phyloP scores from a whole-genome alignment of 2,797 vertebrate genomes.

The Tiaroga cobitis region DNA sequence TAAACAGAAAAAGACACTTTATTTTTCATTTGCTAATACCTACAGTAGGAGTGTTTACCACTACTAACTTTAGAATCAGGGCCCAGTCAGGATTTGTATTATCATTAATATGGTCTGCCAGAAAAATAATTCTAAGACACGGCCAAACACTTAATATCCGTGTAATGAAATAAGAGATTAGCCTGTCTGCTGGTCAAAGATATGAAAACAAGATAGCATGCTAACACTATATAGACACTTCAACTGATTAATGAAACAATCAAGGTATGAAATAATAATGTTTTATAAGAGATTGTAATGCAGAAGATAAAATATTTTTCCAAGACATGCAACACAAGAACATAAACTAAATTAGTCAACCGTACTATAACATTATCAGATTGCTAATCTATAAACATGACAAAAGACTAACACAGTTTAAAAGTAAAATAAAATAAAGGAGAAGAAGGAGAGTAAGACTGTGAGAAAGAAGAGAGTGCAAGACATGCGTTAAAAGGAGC shows the following conservation, averaged over 20 bases:
- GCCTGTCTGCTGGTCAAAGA: conserved; percentile 16
- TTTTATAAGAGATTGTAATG: not conserved
- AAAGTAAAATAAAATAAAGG: not conserved
- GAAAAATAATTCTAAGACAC: not conserved
- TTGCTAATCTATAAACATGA: not conserved
- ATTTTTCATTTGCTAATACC: not conserved
- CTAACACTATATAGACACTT: not conserved
- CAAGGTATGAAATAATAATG: not conserved
- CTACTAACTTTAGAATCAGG: not conserved
- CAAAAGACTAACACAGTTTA: not conserved
- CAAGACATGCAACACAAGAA: not conserved
- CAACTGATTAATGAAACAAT: not conserved
- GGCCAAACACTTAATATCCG: conserved; percentile 1
- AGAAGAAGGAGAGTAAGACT: not conserved
- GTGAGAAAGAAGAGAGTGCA: not conserved
- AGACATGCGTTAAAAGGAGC: not conserved
- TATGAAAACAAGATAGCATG: conserved; percentile 1
- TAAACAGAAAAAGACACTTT: not conserved
- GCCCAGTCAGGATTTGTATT: conserved; percentile 4
- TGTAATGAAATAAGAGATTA: conserved; percentile 33
- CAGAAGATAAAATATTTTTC: not conserved
- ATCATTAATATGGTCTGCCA: not conserved
- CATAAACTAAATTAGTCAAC: not conserved
- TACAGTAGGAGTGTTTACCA: not conserved
- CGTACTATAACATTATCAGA: not conserved